A percentile compares a stretch with the other conserved stretches of the same genome.
Evolutionary conservation across 2,797 vertebrate genomes (phyloP).

Genomic region (Pseudochromis fuscus): DNA sequence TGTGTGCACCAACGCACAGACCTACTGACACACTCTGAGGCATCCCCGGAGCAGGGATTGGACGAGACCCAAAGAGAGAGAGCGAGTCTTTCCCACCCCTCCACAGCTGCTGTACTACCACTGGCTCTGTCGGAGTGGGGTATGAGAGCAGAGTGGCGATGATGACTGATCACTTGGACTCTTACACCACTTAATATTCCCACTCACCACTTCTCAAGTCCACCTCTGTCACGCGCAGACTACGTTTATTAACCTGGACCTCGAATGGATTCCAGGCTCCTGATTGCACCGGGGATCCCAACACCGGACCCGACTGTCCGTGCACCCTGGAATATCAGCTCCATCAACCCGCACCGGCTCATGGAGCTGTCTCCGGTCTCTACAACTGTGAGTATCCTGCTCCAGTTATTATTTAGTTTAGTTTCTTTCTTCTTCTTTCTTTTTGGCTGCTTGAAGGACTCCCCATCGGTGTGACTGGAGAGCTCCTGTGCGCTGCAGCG

Average conservation of each 20-base stretch:
- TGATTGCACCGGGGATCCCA: conserved; percentile 63
- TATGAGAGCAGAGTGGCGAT: conserved; percentile 43
- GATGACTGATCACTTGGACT: conserved; percentile 50
- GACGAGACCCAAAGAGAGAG: conserved; percentile 22
- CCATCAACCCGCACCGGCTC: conserved; percentile 69
- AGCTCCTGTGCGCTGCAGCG: conserved; percentile 35
- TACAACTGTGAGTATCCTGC: conserved; percentile 65
- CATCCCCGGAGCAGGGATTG: conserved; percentile 51
- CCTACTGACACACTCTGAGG: conserved; percentile 63
- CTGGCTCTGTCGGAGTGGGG: conserved; percentile 37
- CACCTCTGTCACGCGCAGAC: conserved; percentile 17
- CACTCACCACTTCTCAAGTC: neutral
- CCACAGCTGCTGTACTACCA: conserved; percentile 56
- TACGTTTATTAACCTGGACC: conserved; percentile 7
- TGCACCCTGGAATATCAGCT: conserved; percentile 76
- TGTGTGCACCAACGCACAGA: conserved; percentile 21
- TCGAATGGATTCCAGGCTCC: conserved; percentile 73
- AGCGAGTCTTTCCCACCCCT: conserved; percentile 37
- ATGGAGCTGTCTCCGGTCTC: conserved; percentile 69
- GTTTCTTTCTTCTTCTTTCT: neutral
- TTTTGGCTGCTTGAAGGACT: neutral
- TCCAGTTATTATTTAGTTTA: neutral
- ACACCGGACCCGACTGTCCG: conserved; percentile 61
- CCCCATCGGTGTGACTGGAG: neutral
- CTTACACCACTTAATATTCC: conserved; percentile 34